These are phyloP conservation scores for Acrobasis repandana DNA, from an alignment of 2,888 invertebrate species.

Conservation along the genomic window DNA sequence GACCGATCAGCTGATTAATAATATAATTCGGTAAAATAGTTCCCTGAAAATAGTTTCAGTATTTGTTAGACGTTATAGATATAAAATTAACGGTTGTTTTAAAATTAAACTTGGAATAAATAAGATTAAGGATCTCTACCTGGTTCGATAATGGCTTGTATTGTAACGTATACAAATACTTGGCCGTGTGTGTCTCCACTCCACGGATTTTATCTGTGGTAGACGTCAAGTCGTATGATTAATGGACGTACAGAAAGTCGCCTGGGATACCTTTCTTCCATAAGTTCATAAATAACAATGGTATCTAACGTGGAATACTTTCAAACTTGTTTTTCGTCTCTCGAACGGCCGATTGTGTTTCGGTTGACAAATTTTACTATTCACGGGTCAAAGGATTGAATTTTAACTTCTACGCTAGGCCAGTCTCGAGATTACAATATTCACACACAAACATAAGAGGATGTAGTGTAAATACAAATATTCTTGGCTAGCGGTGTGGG, in stretches of 20 bases:
- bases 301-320: constrained; percentile 53
- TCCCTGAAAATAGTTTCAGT: no score
- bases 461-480: constrained; percentile 68
- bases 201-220: constrained; percentile 64
- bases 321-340: constrained; percentile 47
- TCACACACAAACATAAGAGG: constrained; percentile 65
- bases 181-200: constrained; percentile 45
- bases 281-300: constrained; percentile 65
- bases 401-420: constrained; percentile 33
- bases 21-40: no score
- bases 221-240: constrained; percentile 71
- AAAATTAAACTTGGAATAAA: constrained; percentile 41
- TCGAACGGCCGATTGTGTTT: constrained; percentile 31
- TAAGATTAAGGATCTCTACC: constrained; percentile 46
- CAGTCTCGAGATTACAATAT: constrained; percentile 61
- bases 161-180: constrained; percentile 36
- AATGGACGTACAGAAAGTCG: constrained; percentile 65
- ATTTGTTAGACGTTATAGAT: no score
- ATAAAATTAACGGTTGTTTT: constrained; percentile 42
- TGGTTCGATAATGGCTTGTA: constrained; percentile 45
- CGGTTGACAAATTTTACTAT: constrained; percentile 36
- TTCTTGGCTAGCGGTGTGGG: constrained; percentile 59
- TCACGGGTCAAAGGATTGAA: constrained; percentile 37
- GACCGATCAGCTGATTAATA: no score
- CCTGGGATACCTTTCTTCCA: constrained; percentile 64